Evolutionary conservation across 2,113 vertebrate genomes (phyloP), one percentile per base, ranked within the genome.

Genomic region (Leiothrix lutea): DNA sequence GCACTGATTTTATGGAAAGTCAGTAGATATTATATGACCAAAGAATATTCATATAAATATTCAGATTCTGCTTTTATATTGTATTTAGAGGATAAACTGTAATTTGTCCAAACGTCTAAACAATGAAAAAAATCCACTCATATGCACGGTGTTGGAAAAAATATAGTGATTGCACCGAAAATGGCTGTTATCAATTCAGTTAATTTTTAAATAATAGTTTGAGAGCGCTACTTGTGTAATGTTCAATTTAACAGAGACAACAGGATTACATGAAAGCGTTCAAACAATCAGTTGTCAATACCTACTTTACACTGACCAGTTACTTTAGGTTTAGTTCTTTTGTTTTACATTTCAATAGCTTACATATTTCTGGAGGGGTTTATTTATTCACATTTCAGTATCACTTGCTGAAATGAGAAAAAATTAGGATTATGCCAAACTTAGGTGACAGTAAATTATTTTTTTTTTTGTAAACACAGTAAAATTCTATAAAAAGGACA

Each of bases 281-380:
- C n/a, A 65, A 22, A 13, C n/a, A 86, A 4, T 9, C 1, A 0
- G 3, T 48, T 2, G 3, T 11, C 25, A 61, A 17, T 48, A 36
- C 3, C 11, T 54, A 4, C 53, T 89, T 86, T 53, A n/a, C 25
- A 9, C 6, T 35, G 7, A 33, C 5, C 13, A 53, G 25, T 38
- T 29, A 61, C 13, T 75, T 12, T 21, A 38, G 5, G 3, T n/a
- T 51, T 51, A 6, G 25, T 5, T 11, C 45, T 58, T 60, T 35
- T 29, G 5, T 28, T 77, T 80, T 69, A 5, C 14, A 12, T 72
- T 92, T 69, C 15, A 72, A 2, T 51, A 28, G 3, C 48, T 92
- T 73, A 29, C 8, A 3, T 44, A 40, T 70, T 87, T 88, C 24
- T 2, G 4, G 48, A 42, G 21, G 66, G 9, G 29, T 62, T 66